Base-by-base conservation (phyloP, 2,797 vertebrate genomes). In the Acanthurus lineatus region DNA sequence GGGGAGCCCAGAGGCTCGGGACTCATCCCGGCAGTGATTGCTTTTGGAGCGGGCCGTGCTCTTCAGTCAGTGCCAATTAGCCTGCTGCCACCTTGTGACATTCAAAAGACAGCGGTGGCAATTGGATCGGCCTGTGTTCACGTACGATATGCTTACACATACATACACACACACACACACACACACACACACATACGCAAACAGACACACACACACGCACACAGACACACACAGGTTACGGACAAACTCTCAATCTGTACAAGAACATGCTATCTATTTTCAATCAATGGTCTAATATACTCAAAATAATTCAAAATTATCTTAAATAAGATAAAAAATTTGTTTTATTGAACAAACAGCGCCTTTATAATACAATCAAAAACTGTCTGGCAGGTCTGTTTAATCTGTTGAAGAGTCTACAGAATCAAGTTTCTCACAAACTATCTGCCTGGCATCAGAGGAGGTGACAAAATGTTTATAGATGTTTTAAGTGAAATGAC, bases 11-110 rank as follows among this genome's bases (percentile, higher is more conserved):
- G 87, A 72, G 84, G 84, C 71, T 77, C 70, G 8, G 22, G 82
- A 71, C 86, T 92, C 89, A 86, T 91, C 87, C 79, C 56, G 25
- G 82, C 80, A 81, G 79, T 93, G 93, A 94, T 94, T 93, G 92
- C 85, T 93, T 91, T 88, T 83, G 82, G 83, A 87, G 84, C 54
- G 22, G 84, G 72, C 83, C 69, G 20, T 59, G 83, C 91, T 90
- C 89, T 90, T 92, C 90, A 89, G 89, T 93, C 89, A 66, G 69
- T 79, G 89, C 87, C 93, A 95, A 95, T 96, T 94, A 94, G 92
- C 94, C 92, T 79, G 84, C 83, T 82, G 83, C 88, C 89, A 94
- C 92, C 91, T 90, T 77, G 77, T 93, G 91, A 94, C 92, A 94
- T 95, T 94, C 84, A 92, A 83, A 86, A 88, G 76, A 84, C 70